Conservation (phyloP, 1,140 invertebrate genomes). For the Ylistrum balloti region DNA sequence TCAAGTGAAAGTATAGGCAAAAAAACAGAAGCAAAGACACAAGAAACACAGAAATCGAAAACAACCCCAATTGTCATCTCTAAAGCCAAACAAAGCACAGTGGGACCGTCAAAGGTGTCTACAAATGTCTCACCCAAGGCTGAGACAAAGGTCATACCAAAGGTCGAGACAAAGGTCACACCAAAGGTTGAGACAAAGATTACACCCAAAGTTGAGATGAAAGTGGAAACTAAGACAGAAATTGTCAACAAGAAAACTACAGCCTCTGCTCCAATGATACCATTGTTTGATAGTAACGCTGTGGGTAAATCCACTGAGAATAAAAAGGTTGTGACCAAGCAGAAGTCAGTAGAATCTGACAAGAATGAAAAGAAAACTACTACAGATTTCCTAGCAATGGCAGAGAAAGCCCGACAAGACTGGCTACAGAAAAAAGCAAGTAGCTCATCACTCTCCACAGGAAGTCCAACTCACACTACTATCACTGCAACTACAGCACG, state of each 20-base stretch:
- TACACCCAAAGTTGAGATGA: background rate
- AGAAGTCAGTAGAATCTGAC: background rate
- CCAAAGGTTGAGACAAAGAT: background rate
- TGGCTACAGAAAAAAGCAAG: constrained; percentile 72
- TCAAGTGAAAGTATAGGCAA: constrained; percentile 65
- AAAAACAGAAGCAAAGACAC: constrained; percentile 48
- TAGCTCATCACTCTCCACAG: constrained; percentile 50
- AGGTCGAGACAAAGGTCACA: constrained; percentile 17
- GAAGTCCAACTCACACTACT: constrained; percentile 58
- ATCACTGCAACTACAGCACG: constrained; percentile 53
- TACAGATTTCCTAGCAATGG: constrained; percentile 74
- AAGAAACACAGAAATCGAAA: background rate
- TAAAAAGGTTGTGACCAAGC: background rate
- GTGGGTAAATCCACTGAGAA: background rate
- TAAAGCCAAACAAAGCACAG: background rate
- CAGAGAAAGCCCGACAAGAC: constrained; percentile 77
- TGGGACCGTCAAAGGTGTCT: background rate
- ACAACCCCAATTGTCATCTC: background rate
- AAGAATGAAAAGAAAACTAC: constrained; percentile 41
- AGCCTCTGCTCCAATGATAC: background rate
- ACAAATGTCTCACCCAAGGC: background rate
- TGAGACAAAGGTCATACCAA: constrained; percentile 19
- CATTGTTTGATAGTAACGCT: constrained; percentile 17
- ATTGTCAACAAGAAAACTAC: constrained; percentile 1
- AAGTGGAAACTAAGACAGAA: background rate